These are phyloP conservation scores for Gymnarchus niloticus DNA, from an alignment of 2,113 vertebrate species.

Conservation along the genomic window DNA sequence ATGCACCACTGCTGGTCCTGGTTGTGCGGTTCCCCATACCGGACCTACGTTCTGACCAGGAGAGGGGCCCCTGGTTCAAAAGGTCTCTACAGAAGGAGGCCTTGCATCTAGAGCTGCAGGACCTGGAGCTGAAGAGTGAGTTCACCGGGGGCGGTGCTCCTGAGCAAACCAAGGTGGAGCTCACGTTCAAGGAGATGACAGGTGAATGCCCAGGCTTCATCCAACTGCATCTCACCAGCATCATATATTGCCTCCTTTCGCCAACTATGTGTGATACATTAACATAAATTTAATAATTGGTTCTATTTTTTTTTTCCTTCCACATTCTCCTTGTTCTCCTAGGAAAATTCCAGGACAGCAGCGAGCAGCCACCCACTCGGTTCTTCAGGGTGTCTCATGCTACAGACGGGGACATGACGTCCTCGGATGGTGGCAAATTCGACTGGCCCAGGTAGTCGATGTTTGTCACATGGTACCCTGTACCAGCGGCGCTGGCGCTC, in stretches of 20 bases:
- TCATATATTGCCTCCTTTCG: neutral
- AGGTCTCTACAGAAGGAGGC: slow-evolving; percentile 93
- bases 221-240: no score
- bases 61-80: slow-evolving; percentile 95
- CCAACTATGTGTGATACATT: neutral
- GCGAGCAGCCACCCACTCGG: slow-evolving; percentile 56
- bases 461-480: neutral
- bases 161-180: slow-evolving; percentile 87
- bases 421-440: slow-evolving; percentile 83
- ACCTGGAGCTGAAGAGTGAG: slow-evolving; percentile 85
- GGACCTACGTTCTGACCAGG: slow-evolving; percentile 91
- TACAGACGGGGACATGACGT: slow-evolving; percentile 77
- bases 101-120: slow-evolving; percentile 76
- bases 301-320: neutral
- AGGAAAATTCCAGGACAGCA: slow-evolving; percentile 85
- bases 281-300: neutral
- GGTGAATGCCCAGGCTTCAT: slow-evolving; percentile 59
- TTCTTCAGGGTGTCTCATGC: slow-evolving; percentile 83
- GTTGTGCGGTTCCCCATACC: slow-evolving; percentile 92
- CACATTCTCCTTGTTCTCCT: neutral
- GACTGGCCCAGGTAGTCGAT: slow-evolving; percentile 80
- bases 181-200: slow-evolving; percentile 83
- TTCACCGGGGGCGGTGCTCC: slow-evolving; percentile 77
- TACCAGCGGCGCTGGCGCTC: neutral
- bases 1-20: slow-evolving; percentile 72